Conservation (phyloP, 2,888 invertebrate genomes). For the Morpho achilles region DNA sequence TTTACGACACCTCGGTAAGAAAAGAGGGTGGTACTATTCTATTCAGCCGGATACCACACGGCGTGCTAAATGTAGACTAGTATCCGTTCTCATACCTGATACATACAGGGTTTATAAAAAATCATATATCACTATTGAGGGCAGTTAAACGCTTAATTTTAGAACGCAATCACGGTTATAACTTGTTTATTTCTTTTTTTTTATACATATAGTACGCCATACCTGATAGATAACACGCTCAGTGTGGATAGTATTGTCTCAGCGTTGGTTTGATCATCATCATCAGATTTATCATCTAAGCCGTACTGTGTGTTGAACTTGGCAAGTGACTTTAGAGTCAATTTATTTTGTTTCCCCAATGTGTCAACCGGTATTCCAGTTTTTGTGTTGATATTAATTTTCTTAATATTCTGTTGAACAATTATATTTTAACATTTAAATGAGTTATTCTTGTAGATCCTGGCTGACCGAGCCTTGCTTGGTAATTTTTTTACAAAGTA, state of each 20-base stretch:
- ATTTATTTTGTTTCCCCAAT: conserved; percentile 80
- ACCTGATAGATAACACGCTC: conserved; percentile 81
- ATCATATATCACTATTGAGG: no score
- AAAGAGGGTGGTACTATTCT: no score
- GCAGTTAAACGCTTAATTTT: no score
- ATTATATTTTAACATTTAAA: not conserved
- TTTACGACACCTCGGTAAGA: no score
- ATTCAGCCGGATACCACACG: no score
- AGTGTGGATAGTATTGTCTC: conserved; percentile 84
- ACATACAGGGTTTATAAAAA: no score
- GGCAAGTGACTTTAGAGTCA: conserved; percentile 85
- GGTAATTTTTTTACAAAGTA: no score
- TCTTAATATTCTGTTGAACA: conserved; percentile 60
- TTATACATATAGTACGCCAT: not conserved
- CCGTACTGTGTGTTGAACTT: conserved; percentile 74
- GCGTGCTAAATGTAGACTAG: no score
- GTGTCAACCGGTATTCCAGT: conserved; percentile 87
- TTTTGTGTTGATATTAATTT: conserved; percentile 84
- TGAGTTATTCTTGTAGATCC: not conserved
- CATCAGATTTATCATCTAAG: conserved; percentile 35
- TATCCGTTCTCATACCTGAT: no score
- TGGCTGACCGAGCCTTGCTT: no score
- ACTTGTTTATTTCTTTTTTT: no score
- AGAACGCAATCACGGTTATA: no score
- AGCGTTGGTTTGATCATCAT: conserved; percentile 78